These are phyloP conservation scores for Penaeus japonicus DNA, from an alignment of 1,140 invertebrate species.

Conservation along the genomic window DNA sequence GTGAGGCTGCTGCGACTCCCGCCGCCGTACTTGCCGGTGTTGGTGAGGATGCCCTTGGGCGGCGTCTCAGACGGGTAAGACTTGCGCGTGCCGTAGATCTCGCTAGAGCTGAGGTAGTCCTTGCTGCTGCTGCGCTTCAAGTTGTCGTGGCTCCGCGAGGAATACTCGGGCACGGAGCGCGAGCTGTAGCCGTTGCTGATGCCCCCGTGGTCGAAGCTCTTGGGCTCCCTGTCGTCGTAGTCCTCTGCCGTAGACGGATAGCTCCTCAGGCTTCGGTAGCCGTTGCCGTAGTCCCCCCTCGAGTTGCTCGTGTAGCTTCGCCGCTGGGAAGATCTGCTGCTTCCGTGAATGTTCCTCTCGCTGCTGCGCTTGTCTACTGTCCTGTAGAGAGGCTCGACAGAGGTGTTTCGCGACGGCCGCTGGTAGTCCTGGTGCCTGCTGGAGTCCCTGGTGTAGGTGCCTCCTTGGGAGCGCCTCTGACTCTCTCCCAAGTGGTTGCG, in stretches of 20 bases:
- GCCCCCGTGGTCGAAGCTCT: not conserved
- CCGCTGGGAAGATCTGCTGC: not conserved
- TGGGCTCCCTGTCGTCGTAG: constrained; percentile 2
- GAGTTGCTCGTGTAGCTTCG: not conserved
- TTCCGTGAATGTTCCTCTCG: not conserved
- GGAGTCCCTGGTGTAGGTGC: constrained; percentile 28
- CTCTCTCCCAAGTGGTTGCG: not conserved
- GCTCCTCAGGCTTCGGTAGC: constrained; percentile 1
- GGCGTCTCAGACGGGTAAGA: not conserved
- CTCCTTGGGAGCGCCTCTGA: not conserved
- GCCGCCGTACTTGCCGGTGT: constrained; percentile 31
- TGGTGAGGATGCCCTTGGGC: constrained; percentile 34
- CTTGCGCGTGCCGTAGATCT: not conserved
- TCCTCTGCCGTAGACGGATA: not conserved
- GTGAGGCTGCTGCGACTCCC: not conserved
- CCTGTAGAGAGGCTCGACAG: not conserved
- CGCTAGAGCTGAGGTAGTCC: not conserved
- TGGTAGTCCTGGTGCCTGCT: constrained; percentile 9
- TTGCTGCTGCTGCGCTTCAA: not conserved
- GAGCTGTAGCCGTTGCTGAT: not conserved
- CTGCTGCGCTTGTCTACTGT: constrained; percentile 1
- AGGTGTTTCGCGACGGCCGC: not conserved
- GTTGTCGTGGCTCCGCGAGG: not conserved
- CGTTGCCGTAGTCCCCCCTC: not conserved
- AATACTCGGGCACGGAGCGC: not conserved